A percentile compares a stretch with the other conserved stretches of the same genome.
Evolutionary conservation across 2,113 vertebrate genomes (phyloP).

Genomic region (Carassius carassius): DNA sequence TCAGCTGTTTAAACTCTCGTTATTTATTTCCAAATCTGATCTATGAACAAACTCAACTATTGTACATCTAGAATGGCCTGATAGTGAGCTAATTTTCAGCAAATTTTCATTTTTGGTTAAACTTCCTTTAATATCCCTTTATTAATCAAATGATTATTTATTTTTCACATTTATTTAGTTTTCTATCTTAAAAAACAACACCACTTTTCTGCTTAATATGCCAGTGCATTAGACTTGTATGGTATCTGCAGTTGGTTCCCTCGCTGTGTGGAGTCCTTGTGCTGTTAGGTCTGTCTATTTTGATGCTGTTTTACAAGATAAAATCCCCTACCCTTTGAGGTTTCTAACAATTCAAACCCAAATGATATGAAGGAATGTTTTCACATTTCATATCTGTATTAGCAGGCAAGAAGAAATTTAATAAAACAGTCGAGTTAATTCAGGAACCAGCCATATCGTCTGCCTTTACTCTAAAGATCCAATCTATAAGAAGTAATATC

Average conservation of each 20-base stretch:
- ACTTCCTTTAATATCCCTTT: not conserved
- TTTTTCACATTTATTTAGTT: not conserved
- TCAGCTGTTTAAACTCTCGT: not conserved
- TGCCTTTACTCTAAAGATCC: not conserved
- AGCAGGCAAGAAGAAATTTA: not conserved
- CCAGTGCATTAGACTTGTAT: constrained; percentile 75
- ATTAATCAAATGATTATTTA: not conserved
- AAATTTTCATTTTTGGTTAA: not conserved
- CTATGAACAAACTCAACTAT: not conserved
- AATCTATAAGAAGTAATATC: not conserved
- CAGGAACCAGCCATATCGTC: constrained; percentile 4
- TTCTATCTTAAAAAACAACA: no score
- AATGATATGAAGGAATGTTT: not conserved
- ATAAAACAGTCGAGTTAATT: not conserved
- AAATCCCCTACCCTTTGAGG: not conserved
- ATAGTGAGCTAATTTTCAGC: no score
- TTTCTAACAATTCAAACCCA: not conserved
- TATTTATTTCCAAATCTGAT: not conserved
- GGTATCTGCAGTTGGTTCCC: constrained; percentile 92
- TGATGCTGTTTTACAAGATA: constrained; percentile 58
- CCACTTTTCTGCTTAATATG: not conserved
- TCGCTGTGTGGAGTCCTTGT: constrained; percentile 71
- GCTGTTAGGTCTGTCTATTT: constrained; percentile 69
- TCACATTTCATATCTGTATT: not conserved
- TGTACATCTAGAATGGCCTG: not conserved